Evolutionary conservation across 2,797 vertebrate genomes (phyloP).

Genomic region (Pangasius djambal): DNA sequence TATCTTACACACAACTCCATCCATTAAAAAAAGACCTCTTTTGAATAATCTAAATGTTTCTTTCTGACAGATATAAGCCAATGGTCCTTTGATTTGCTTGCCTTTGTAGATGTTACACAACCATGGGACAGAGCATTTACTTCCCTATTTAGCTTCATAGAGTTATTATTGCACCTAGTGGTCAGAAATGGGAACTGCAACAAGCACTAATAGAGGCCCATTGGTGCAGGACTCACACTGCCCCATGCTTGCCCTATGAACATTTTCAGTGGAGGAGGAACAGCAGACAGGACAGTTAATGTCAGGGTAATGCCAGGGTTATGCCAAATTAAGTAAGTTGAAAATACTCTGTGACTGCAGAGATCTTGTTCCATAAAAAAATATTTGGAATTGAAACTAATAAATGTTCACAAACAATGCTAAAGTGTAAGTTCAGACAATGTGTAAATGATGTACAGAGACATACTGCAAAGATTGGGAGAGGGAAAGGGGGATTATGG

Average conservation of each 20-base stretch:
- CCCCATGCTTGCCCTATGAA: too few species aligned
- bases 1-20: not conserved
- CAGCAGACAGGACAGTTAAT: not conserved
- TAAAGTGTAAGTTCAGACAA: not conserved
- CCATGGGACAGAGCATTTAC: not conserved
- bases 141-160: not conserved
- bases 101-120: not conserved
- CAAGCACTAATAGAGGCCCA: not conserved
- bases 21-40: not conserved
- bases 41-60: not conserved
- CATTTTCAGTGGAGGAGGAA: not conserved
- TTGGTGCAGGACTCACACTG: too few species aligned
- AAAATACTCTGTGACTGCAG: not conserved
- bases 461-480: not conserved
- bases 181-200: not conserved
- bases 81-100: not conserved
- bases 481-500: not conserved
- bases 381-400: not conserved
- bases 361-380: not conserved
- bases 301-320: too few species aligned
- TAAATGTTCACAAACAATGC: not conserved
- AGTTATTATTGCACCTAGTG: not conserved
- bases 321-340: too few species aligned
- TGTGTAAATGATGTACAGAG: too few species aligned
- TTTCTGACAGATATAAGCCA: not conserved